Conservation (phyloP, 2,113 vertebrate species). For the Hucho hucho region DNA sequence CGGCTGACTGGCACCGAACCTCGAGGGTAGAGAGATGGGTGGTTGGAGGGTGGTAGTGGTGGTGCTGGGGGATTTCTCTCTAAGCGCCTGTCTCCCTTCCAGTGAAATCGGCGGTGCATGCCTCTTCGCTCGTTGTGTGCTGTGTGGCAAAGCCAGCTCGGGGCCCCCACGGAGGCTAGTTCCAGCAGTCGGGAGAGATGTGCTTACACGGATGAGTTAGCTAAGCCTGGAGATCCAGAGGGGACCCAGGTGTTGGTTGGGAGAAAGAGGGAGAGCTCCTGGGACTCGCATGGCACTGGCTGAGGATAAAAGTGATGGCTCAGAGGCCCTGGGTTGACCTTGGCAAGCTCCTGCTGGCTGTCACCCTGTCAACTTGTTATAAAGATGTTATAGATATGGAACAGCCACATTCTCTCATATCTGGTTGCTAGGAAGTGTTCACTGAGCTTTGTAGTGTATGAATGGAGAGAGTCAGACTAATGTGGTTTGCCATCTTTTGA, state of each 20-base stretch:
- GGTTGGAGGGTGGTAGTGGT: constrained; percentile 37
- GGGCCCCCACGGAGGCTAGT: constrained; percentile 20
- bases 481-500: constrained; percentile 41
- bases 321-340: constrained; percentile 64
- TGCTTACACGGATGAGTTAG: constrained; percentile 68
- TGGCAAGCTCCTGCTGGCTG: constrained; percentile 44
- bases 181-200: constrained; percentile 52
- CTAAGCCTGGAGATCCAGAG: constrained; percentile 67
- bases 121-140: constrained; percentile 17
- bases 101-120: constrained; percentile 47
- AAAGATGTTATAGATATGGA: constrained; percentile 25
- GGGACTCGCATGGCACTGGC: constrained; percentile 61
- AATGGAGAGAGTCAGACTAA: constrained; percentile 27
- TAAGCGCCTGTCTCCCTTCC: constrained; percentile 55
- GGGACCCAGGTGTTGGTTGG: constrained; percentile 37
- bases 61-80: constrained; percentile 37
- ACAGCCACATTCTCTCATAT: neutral
- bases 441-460: neutral
- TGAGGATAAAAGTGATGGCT: constrained; percentile 61
- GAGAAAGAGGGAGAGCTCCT: constrained; percentile 52
- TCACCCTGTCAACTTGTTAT: constrained; percentile 43
- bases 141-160: constrained; percentile 51
- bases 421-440: neutral
- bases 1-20: constrained; percentile 45
- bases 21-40: constrained; percentile 32